Evolutionary conservation across 1,140 invertebrate genomes (phyloP).

Genomic region (Melipona quadrifasciata): DNA sequence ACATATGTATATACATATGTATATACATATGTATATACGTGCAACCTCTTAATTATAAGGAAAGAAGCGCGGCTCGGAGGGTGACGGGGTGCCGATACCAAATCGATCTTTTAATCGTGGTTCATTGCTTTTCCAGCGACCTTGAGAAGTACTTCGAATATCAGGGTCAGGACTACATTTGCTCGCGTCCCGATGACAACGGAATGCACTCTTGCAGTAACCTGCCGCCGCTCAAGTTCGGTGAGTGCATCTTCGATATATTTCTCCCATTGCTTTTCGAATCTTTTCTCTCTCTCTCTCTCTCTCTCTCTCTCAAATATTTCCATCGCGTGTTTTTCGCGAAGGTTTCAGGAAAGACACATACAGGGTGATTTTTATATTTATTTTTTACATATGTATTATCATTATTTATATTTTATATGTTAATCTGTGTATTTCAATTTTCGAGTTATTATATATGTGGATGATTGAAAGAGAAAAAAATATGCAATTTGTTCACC

Average conservation of each 20-base stretch:
- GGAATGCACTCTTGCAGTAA: constrained; percentile 97
- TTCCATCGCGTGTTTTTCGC: neutral
- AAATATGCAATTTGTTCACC: no score
- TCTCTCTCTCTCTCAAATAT: neutral
- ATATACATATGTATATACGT: constrained; percentile 35
- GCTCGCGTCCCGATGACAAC: constrained; percentile 94
- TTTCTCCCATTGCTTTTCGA: neutral
- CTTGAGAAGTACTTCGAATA: constrained; percentile 91
- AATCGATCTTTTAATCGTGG: constrained; percentile 45
- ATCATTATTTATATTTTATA: no score
- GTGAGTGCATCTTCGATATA: constrained; percentile 65
- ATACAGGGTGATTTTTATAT: no score
- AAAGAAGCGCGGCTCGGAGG: neutral
- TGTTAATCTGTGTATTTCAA: no score
- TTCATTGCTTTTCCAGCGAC: constrained; percentile 80
- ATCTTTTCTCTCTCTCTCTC: neutral
- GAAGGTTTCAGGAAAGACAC: neutral
- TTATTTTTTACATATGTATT: no score
- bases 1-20: neutral
- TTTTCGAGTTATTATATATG: no score
- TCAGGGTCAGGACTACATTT: constrained; percentile 98
- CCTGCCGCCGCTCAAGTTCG: constrained; percentile 88
- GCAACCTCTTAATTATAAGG: constrained; percentile 54
- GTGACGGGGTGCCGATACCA: neutral
- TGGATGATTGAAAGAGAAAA: no score